Conservation (phyloP, 1,140 invertebrate genomes). For the Pogonus chalceus region DNA sequence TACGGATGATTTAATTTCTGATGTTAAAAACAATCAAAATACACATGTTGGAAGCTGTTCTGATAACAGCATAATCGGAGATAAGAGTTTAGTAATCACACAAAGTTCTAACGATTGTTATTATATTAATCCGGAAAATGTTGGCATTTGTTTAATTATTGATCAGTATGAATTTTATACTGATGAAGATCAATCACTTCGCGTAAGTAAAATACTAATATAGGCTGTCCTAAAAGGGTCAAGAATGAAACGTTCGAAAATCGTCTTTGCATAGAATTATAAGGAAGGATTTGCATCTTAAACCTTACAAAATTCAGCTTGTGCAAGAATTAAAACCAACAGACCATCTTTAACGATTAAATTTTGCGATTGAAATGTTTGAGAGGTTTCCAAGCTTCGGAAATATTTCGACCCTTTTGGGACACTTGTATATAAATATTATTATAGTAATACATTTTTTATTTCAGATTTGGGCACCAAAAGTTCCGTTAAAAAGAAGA, state of each 20-base stretch:
- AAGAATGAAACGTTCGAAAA: no score
- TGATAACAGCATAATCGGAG: constrained; percentile 3
- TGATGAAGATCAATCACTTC: constrained; percentile 18
- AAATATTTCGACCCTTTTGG: no score
- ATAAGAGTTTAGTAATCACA: constrained; percentile 7
- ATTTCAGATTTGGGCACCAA: constrained; percentile 20
- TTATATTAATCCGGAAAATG: constrained; percentile 20
- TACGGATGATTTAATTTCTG: neutral
- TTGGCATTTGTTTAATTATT: constrained; percentile 27
- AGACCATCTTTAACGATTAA: no score
- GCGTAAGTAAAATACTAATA: no score
- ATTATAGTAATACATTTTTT: constrained; percentile 1
- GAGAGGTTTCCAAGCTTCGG: no score
- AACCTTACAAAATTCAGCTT: no score
- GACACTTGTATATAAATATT: constrained; percentile 9
- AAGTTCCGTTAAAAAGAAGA: constrained; percentile 18
- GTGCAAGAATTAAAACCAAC: no score
- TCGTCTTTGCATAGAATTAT: no score
- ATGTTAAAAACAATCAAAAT: constrained; percentile 4
- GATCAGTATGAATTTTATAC: constrained; percentile 27
- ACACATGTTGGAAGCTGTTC: constrained; percentile 1
- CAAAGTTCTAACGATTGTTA: constrained; percentile 15
- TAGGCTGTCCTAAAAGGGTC: no score
- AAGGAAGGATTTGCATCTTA: no score
- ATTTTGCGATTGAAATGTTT: no score